Conservation (phyloP, 2,888 invertebrate genomes). For the Leptura quadrifasciata region DNA sequence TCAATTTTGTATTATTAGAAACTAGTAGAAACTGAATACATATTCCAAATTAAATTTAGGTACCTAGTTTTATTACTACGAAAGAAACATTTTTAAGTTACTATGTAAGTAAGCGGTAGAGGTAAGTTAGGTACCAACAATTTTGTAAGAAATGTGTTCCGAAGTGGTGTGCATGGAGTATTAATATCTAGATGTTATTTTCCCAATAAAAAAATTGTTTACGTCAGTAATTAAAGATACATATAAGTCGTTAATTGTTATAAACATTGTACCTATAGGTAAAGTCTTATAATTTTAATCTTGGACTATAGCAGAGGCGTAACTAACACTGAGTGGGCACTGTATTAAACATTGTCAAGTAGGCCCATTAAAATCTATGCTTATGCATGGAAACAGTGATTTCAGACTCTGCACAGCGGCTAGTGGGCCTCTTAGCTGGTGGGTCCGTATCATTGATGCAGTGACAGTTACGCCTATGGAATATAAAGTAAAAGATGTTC, state of each 20-base stretch:
- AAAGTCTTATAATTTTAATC: not conserved
- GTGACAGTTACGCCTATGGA: not conserved
- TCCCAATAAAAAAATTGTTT: not conserved
- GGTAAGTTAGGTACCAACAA: not conserved
- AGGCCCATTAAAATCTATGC: no score
- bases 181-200: not conserved
- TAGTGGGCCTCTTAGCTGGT: no score
- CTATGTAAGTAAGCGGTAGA: not conserved
- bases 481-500: slow-evolving; percentile 10
- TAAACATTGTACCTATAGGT: not conserved
- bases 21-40: not conserved
- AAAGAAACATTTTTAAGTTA: no score
- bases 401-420: no score
- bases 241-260: slow-evolving; percentile 7
- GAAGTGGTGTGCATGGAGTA: not conserved
- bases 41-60: no score
- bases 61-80: no score
- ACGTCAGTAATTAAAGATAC: not conserved
- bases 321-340: no score
- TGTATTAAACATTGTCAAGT: no score
- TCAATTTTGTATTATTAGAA: not conserved
- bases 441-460: not conserved
- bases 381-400: no score
- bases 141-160: not conserved
- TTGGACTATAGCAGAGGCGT: no score